Conservation (phyloP, 2,888 invertebrate species). For the Stegana nigrithorax region DNA sequence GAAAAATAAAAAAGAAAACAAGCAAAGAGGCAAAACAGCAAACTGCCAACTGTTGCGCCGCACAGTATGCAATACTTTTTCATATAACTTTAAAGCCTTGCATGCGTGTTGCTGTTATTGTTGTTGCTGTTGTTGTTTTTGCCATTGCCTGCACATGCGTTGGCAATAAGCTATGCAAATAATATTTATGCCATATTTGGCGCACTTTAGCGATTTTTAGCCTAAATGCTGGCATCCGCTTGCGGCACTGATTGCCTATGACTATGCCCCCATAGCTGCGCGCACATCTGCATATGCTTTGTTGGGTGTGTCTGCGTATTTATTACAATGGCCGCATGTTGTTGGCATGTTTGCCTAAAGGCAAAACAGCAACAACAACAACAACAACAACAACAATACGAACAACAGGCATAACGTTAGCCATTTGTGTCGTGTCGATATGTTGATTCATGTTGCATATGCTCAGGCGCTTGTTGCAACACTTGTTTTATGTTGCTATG, state of each 20-base stretch:
- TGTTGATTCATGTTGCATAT: conserved; percentile 11
- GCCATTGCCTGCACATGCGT: not conserved
- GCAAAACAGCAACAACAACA: not conserved
- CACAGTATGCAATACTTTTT: not conserved
- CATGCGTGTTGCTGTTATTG: not conserved
- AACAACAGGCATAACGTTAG: not conserved
- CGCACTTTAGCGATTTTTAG: not conserved
- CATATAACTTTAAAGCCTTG: not conserved
- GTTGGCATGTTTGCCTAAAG: conserved; percentile 16
- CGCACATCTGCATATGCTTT: too few relatives aligned
- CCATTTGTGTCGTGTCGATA: not conserved
- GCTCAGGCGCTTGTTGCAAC: conserved; percentile 7
- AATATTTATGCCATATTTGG: not conserved
- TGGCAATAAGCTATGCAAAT: not conserved
- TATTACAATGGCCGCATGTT: conserved; percentile 25
- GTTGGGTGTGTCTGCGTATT: conserved; percentile 16
- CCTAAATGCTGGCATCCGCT: too few relatives aligned
- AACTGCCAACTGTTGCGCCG: conserved; percentile 21
- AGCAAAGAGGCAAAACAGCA: too few relatives aligned
- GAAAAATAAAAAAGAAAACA: not conserved
- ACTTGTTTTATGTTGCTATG: not conserved
- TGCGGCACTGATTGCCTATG: too few relatives aligned
- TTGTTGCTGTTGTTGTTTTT: too few relatives aligned
- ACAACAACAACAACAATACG: conserved; percentile 1
- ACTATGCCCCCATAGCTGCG: too few relatives aligned